Conservation (phyloP, 2,888 invertebrate species). For the Lasioglossum oenotherae region DNA sequence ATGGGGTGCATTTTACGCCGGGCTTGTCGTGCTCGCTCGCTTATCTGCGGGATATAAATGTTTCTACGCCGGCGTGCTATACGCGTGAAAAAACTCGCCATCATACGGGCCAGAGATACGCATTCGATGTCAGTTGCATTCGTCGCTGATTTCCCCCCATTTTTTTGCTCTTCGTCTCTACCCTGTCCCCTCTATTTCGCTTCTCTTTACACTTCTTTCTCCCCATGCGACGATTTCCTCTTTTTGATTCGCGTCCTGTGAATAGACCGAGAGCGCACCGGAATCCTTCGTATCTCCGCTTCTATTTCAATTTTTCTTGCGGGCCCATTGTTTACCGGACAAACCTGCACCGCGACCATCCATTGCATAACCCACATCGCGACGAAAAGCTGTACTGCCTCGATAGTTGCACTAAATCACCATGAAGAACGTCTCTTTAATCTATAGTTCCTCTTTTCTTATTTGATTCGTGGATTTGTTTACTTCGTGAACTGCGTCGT, state of each 20-base stretch:
- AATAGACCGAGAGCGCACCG: conserved; percentile 6
- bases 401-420: not conserved
- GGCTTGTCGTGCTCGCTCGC: conserved; percentile 23
- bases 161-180: not conserved
- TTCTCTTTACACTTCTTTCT: not conserved
- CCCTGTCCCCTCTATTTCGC: not conserved
- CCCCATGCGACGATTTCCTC: not conserved
- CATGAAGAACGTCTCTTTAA: not conserved
- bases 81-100: conserved; percentile 51
- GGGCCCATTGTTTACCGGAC: conserved; percentile 1
- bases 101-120: conserved; percentile 60
- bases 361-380: not conserved
- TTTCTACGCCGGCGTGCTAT: conserved; percentile 23
- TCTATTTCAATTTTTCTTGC: conserved; percentile 21
- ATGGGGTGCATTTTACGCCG: conserved; percentile 52
- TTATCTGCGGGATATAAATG: conserved; percentile 31
- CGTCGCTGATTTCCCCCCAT: conserved; percentile 15
- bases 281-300: not conserved
- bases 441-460: not conserved
- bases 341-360: not conserved
- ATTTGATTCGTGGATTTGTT: not conserved
- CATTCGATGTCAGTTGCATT: conserved; percentile 51
- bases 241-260: conserved; percentile 22
- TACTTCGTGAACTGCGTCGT: not conserved
- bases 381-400: not conserved